A percentile compares a stretch with the other conserved stretches of the same genome.
Conservation (phyloP, 2,113 vertebrate genomes). For the Oophaga pumilio region DNA sequence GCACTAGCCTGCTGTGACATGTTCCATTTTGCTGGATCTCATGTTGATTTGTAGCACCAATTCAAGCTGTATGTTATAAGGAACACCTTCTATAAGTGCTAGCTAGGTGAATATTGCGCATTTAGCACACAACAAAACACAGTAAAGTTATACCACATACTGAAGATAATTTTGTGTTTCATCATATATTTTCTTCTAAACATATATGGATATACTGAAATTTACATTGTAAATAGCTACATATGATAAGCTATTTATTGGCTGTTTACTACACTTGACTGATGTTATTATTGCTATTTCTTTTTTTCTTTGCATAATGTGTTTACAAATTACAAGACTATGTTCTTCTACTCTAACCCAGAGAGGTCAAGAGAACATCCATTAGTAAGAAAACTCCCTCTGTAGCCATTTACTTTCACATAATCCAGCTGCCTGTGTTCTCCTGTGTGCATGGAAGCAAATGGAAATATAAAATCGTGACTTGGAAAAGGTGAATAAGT, state of each 20-base stretch:
- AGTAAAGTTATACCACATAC: conserved; percentile 54
- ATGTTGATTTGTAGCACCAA: conserved; percentile 66
- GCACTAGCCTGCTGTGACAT: conserved; percentile 67
- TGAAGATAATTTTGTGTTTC: conserved; percentile 64
- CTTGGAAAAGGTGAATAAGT: conserved; percentile 6
- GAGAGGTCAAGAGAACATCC: conserved; percentile 58
- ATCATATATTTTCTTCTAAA: conserved; percentile 62
- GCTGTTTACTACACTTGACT: conserved; percentile 5
- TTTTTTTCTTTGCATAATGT: conserved; percentile 48
- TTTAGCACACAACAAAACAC: conserved; percentile 58
- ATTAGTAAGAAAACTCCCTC: conserved; percentile 54
- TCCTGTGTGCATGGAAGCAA: conserved; percentile 38
- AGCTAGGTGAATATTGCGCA: conserved; percentile 56
- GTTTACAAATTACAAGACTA: conserved; percentile 35
- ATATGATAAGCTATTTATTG: conserved; percentile 12
- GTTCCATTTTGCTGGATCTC: conserved; percentile 69
- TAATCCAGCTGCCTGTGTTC: conserved; percentile 52
- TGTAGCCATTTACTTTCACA: conserved; percentile 42
- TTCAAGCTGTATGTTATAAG: conserved; percentile 68
- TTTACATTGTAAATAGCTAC: not conserved
- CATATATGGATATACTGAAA: conserved; percentile 58
- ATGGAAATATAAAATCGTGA: conserved; percentile 48
- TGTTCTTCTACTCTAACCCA: conserved; percentile 36
- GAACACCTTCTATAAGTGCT: conserved; percentile 69
- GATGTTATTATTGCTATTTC: conserved; percentile 31